phyloP scores from a whole-genome alignment of 2,113 vertebrate genomes.

The Brevimyrus niger region DNA sequence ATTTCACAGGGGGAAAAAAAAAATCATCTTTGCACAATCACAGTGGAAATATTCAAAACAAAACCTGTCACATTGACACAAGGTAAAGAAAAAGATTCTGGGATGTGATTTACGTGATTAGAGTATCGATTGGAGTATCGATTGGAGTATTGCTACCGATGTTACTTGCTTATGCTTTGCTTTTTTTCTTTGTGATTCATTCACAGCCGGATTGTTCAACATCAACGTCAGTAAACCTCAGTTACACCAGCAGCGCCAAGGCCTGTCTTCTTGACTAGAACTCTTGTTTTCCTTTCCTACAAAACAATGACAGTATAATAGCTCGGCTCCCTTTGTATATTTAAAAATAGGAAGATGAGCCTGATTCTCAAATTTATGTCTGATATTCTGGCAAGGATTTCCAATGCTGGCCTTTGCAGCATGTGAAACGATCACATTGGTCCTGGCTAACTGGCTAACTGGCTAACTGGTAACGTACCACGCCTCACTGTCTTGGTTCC shows the following conservation, averaged over 20 bases:
- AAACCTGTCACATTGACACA: background rate
- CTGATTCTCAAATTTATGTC: background rate
- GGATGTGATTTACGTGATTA: background rate
- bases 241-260: background rate
- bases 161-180: background rate
- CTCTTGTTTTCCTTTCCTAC: background rate
- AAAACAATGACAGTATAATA: background rate
- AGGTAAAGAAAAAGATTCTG: background rate
- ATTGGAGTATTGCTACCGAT: background rate
- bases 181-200: background rate
- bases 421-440: background rate
- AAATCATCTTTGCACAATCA: background rate
- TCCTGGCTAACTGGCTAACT: background rate
- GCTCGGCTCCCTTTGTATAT: background rate
- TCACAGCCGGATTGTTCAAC: background rate
- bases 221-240: background rate
- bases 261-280: background rate
- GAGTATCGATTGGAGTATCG: background rate
- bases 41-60: slow-evolving; percentile 8
- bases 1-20: background rate
- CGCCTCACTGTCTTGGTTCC: background rate
- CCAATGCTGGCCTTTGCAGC: background rate
- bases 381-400: background rate
- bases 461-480: background rate
- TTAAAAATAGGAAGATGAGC: background rate